Base-by-base conservation (phyloP, 2,888 invertebrate genomes). In the Acrocyrtus sp. region DNA sequence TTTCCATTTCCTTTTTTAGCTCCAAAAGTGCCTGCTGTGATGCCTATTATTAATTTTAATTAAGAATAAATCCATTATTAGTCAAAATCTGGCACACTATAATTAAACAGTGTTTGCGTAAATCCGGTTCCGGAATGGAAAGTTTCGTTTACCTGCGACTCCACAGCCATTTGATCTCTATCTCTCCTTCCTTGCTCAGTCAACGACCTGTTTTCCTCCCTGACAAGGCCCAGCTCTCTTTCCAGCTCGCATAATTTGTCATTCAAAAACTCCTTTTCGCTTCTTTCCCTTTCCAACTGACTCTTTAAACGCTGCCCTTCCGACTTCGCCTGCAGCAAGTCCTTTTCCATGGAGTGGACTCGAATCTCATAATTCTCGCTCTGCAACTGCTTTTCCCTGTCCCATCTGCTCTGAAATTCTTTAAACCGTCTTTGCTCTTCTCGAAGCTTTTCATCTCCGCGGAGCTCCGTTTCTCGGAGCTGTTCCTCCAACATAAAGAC, bases 381-480 rank as follows among this genome's bases (percentile, higher is more conserved):
- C 84, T 92, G 91, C 76, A 92, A 85, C 80, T 90, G 88, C 82
- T 91, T 91, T 84, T 96, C 96, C 39, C 95, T 88, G 83, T 96
- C 96, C 56, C 94, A 88, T 58, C 96, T 88, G 21, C 90, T 87
- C 81, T 94, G 88, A 66, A 92, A 88, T 82, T 97, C 96, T 75
- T 93, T 90, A 83, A 93, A 91, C 78, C 96, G 88, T 81, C 90
- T 89, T 84, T 95, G 93, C 83, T 96, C 96, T 78, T 94, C 93
- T 48, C 89, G 88, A 77, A 92, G 85, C 67, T 90, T 88, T 82
- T 92, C 92, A 80, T 92, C 91, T 78, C 90, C 88, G 74, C 91
- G 88, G 79, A 90, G 86, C 84, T 93, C 93, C 81, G 92, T 89
- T 83, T 95, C 95, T 82, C 94, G 87, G 53, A 93, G 87, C 84